These are phyloP conservation scores for Schizaphis graminum DNA, from an alignment of 2,888 invertebrate species.

Conservation along the genomic window DNA sequence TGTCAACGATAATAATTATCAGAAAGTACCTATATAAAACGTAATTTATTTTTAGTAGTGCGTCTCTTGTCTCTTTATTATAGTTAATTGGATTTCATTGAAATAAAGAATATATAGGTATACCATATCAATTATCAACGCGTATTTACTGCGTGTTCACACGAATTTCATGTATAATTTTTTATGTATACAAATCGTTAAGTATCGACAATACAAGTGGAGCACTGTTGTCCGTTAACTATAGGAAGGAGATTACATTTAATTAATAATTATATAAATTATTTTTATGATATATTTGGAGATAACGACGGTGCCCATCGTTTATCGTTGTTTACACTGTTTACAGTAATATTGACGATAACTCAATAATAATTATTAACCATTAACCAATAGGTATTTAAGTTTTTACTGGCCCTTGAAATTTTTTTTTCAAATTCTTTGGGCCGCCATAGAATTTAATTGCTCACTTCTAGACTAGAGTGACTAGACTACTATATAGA, in stretches of 20 bases:
- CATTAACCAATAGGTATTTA: too few species aligned
- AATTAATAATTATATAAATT: neutral
- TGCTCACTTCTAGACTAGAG: too few species aligned
- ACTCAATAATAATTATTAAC: too few species aligned
- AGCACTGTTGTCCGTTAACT: neutral
- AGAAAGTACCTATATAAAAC: neutral
- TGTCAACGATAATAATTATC: neutral
- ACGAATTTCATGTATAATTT: neutral
- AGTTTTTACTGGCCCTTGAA: too few species aligned
- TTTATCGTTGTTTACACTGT: too few species aligned
- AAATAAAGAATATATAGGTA: neutral
- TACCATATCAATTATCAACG: neutral
- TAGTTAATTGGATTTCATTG: constrained; percentile 4
- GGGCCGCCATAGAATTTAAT: too few species aligned
- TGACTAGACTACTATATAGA: too few species aligned
- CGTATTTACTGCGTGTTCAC: neutral
- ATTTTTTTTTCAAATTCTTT: too few species aligned
- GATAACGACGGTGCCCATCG: too few species aligned
- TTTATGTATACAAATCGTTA: neutral
- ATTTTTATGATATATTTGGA: too few species aligned
- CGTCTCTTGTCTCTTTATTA: neutral
- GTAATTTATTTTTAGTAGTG: neutral
- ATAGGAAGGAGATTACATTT: neutral
- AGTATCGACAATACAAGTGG: neutral
- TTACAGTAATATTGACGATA: too few species aligned